Evolutionary conservation across 1,140 invertebrate species (phyloP), one percentile per base, ranked within the genome.

Genomic region (Drosophila subobscura): DNA sequence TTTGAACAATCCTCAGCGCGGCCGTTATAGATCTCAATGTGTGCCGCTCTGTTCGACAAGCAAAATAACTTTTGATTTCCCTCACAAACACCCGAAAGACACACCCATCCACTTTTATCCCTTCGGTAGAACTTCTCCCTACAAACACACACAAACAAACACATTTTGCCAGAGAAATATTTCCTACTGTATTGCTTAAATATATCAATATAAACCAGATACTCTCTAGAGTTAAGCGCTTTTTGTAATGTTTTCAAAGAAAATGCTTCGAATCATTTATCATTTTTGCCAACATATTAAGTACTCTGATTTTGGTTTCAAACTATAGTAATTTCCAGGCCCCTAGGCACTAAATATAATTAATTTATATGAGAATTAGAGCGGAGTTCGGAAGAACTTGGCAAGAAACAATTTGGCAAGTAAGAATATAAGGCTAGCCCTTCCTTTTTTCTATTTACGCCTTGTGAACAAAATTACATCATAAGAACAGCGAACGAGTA

Each of bases 171-270:
- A 37, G 33, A 12, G 73, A 71, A 79, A 40, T 57, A 58, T 47
- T 20, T 20, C 16, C 16, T 52, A 63, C 29, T 46, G 58, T 52
- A 63, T 61, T 76, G 68, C 54, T 54, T 52, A 60, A 42, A 61
- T 77, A 60, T 53, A 59, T 56, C 6, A 29, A 52, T 59, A 22
- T 45, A 33, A 33, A 50, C 45, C 29, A 53, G 70, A 70, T 74
- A 75, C 49, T 59, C 59, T 76, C 64, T 79, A 76, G 64, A 55
- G 55, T 61, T 77, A 80, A 80, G 73, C 41, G 83, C 81, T 88
- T 81, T 67, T 78, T 81, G 65, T 88, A 81, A 86, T 85, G 81
- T 75, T 77, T 33, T 71, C 72, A 77, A 80, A 60, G 68, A 80
- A 85, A 74, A 67, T 42, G 77, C 65, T 86, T 80, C 47, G 40